Evolutionary conservation across 2,797 vertebrate genomes (phyloP), one percentile per base, ranked within the genome.

Genomic region (Oryzias dopingdopingensis): DNA sequence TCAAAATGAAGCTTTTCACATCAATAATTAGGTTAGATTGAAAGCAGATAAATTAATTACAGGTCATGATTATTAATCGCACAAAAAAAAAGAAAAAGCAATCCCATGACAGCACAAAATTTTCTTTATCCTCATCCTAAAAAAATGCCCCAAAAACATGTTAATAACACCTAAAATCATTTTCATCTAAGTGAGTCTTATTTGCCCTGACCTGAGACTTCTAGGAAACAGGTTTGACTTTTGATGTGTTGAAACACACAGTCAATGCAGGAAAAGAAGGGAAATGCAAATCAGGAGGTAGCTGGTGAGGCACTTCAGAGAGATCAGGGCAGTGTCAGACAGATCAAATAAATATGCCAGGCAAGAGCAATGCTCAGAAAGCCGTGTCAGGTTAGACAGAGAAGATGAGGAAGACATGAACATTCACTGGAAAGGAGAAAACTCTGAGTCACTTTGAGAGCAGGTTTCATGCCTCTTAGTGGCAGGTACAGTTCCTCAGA

Each of bases 231-330:
- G 64, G 52, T 83, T 90, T 56, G 76, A 89, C 88, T 86, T 79
- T 68, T 67, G 67, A 62, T 78, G 66, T 84, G 80, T 78, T 81
- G 85, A 90, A 87, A 74, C 83, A 79, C 80, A 83, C 61, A 85
- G 88, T 91, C 88, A 83, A 90, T 89, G 70, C 70, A 71, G 72
- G 62, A 77, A 85, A 88, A 91, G 86, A 59, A 88, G 76, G 70
- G 76, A 83, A 86, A 90, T 88, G 84, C 87, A 90, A 91, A 91
- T 88, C 57, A 82, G 80, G 65, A 67, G 76, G 79, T 83, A 83
- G 82, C 88, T 90, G 88, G 86, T 46, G 62, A 81, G 77, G 75
- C 75, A 81, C 79, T 81, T 85, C 74, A 69, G 71, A 81, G 67
- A 81, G 70, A 77, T 70, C 66, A 65, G 44, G 70, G 63, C 10